A percentile compares a stretch with the other conserved stretches of the same genome.
Evolutionary conservation across 2,797 vertebrate genomes (phyloP).

Genomic region (Liasis olivaceus): DNA sequence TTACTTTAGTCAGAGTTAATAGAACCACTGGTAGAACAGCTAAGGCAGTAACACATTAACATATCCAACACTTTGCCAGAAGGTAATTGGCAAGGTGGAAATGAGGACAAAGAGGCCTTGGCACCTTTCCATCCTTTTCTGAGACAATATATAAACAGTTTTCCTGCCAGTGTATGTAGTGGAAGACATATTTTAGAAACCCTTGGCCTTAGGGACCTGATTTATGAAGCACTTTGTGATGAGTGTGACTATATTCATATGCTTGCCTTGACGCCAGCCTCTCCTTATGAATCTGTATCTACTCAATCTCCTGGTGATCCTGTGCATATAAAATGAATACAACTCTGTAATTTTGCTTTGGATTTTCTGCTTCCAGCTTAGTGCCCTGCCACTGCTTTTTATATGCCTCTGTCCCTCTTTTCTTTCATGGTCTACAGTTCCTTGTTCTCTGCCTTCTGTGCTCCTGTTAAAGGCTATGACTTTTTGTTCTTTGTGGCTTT

Average conservation of each 20-base stretch:
- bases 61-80: neutral
- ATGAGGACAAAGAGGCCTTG: neutral
- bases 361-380: neutral
- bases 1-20: neutral
- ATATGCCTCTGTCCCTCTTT: neutral
- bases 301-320: neutral
- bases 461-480: neutral
- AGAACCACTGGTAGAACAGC: neutral
- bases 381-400: neutral
- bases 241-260: neutral
- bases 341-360: neutral
- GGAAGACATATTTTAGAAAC: neutral
- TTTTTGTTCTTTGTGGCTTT: neutral
- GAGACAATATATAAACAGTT: neutral
- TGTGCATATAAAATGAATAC: neutral
- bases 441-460: neutral
- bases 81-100: neutral
- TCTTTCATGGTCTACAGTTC: neutral
- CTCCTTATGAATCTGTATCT: neutral
- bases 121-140: neutral
- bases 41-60: neutral
- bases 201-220: neutral
- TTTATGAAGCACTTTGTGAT: neutral
- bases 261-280: neutral
- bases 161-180: neutral